Base-by-base conservation (phyloP, 2,113 vertebrate species). In the Coreoperca whiteheadi region DNA sequence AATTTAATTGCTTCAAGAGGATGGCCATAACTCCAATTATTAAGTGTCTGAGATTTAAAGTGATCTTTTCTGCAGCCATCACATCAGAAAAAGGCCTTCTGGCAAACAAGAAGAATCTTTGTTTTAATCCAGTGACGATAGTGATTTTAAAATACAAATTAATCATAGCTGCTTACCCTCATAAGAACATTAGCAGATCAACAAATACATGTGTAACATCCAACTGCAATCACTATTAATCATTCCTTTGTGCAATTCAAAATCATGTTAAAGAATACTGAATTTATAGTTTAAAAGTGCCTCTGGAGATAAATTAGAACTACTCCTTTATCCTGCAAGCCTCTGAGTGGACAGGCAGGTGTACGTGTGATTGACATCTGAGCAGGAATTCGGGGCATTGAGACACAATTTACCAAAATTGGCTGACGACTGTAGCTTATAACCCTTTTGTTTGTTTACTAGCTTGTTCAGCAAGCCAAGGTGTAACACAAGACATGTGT, bases 1-100 rank as follows among this genome's bases (percentile, higher is more conserved):
- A 23, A 30, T 77, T 59, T 43, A 67, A 83, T 81, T 74, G 69
- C 37, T 85, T 65, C 15, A 32, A 56, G 73, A 57, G 28, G 20
- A 41, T 25, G 60, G 46, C n/a, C 25, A 71, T 6, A 57, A 57
- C 30, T 64, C 1, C 39, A 14, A 41, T 65, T 56, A 84, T 77
- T 54, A 39, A 54, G 3, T 18, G 12, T 75, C 9, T 46, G 18
- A 41, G 46, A 57, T 23, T 61, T 15, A 48, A 63, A 20, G 30
- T 56, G 37, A 50, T 67, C 11, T 71, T 63, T 48, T 75, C 54
- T 74, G 61, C 66, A 48, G 60, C 28, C n/a, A 20, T 30, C 12
- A 23, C 23, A 74, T 77, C 18, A 48, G 14, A 54, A 64, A 64
- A 39, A 83, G 11, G 18, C 32, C 43, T 4, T 61, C 37, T 41